These are phyloP conservation scores for Neoarius graeffei DNA, from an alignment of 2,113 vertebrate genomes.

Conservation along the genomic window DNA sequence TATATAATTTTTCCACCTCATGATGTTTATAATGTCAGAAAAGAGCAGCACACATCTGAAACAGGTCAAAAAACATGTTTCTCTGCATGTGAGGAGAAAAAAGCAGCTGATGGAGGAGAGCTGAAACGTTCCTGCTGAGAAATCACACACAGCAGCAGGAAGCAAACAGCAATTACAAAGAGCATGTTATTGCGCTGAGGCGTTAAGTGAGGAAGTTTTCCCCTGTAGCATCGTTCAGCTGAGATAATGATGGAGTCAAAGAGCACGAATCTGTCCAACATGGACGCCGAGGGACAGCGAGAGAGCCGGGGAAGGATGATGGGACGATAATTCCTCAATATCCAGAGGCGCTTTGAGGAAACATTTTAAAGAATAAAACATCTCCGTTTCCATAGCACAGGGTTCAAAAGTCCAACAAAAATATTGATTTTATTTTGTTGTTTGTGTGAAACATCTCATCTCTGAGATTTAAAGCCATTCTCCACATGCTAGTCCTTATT, in stretches of 20 bases:
- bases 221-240: slow-evolving; percentile 32
- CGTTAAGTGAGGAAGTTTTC: slow-evolving; percentile 39
- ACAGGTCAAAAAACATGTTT: not conserved
- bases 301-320: not conserved
- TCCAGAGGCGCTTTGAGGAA: slow-evolving; percentile 6
- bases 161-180: slow-evolving; percentile 57
- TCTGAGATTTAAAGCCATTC: not conserved
- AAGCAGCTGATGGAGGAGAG: not conserved
- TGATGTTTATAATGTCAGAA: not conserved
- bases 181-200: slow-evolving; percentile 39
- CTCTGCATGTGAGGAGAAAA: slow-evolving; percentile 15
- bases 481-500: not conserved
- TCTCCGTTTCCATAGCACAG: not conserved
- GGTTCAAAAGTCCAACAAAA: not conserved
- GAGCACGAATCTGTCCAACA: slow-evolving; percentile 27
- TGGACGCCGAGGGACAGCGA: slow-evolving; percentile 15
- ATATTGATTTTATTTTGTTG: slow-evolving; percentile 18
- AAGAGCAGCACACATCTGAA: not conserved
- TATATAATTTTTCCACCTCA: not conserved
- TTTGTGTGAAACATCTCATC: not conserved
- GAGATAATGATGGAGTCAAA: slow-evolving; percentile 39
- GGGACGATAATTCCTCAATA: slow-evolving; percentile 10
- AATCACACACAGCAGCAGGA: slow-evolving; percentile 48
- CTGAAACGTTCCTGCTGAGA: slow-evolving; percentile 41
- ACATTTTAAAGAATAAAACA: not conserved